Evolutionary conservation across 2,888 invertebrate species (phyloP).

Genomic region (Thumatha senex): DNA sequence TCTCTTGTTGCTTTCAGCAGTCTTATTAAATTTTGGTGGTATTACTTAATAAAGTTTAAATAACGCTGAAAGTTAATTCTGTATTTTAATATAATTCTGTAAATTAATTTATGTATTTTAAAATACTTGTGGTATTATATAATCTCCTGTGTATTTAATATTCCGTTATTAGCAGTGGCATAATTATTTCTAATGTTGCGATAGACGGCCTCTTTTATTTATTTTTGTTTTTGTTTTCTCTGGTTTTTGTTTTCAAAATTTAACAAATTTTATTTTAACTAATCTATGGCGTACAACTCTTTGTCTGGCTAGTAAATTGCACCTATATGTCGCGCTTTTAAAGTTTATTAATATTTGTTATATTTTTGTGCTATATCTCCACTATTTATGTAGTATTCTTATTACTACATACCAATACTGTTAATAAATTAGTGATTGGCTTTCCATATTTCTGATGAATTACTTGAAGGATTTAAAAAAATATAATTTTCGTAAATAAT

Average conservation of each 20-base stretch:
- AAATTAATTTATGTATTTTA: not conserved
- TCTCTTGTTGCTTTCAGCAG: conserved; percentile 38
- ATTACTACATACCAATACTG: no score
- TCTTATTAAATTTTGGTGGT: conserved; percentile 24
- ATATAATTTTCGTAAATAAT: no score
- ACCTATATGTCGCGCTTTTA: not conserved
- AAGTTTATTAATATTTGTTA: not conserved
- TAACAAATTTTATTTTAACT: conserved; percentile 11
- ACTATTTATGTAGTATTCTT: no score
- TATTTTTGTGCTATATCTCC: not conserved
- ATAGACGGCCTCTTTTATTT: no score
- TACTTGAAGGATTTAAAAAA: no score
- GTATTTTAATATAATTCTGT: not conserved
- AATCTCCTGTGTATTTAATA: not conserved
- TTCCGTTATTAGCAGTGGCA: not conserved
- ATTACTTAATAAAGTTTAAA: conserved; percentile 26
- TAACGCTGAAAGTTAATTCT: conserved; percentile 1
- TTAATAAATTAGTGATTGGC: no score
- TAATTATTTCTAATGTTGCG: not conserved
- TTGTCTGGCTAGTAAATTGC: conserved; percentile 12
- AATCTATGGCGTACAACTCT: conserved; percentile 8
- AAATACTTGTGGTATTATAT: not conserved
- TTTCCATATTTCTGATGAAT: no score
- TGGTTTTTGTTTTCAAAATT: conserved; percentile 16
- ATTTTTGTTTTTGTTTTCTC: no score